Conservation (phyloP, 2,797 vertebrate genomes). For the Sciurus vulgaris region DNA sequence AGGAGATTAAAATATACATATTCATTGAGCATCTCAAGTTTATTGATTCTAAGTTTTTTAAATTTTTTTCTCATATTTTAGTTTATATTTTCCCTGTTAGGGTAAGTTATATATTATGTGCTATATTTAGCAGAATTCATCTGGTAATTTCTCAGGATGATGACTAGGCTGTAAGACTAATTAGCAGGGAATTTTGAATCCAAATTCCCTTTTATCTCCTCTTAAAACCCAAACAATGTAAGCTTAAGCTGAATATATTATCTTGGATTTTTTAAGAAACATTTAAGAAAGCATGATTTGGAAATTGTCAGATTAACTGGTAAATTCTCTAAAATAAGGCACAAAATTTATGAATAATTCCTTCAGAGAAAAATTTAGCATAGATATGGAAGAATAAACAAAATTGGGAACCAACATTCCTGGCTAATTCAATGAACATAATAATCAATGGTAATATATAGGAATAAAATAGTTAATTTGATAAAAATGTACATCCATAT, state of each 20-base stretch:
- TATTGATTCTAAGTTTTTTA: constrained; percentile 47
- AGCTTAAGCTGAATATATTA: constrained; percentile 81
- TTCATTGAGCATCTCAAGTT: constrained; percentile 59
- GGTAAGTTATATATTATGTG: constrained; percentile 1
- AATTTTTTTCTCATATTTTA: neutral
- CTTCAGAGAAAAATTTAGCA: neutral
- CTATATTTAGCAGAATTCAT: neutral
- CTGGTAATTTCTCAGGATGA: neutral
- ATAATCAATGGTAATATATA: neutral
- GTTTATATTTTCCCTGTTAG: neutral
- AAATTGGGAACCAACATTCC: neutral
- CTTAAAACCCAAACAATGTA: constrained; percentile 76
- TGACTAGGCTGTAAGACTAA: neutral
- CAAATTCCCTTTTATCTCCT: neutral
- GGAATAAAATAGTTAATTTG: neutral
- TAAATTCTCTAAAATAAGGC: constrained; percentile 6
- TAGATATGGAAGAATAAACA: neutral
- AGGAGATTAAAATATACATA: neutral
- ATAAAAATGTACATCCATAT: neutral
- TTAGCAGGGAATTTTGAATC: neutral
- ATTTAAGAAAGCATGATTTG: constrained; percentile 72
- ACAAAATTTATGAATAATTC: constrained; percentile 13
- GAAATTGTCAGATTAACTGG: neutral
- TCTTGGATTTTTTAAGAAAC: constrained; percentile 81
- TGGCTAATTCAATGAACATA: neutral